Evolutionary conservation across 2,113 vertebrate genomes (phyloP).

Genomic region (Cyphomyrus discorhynchus): DNA sequence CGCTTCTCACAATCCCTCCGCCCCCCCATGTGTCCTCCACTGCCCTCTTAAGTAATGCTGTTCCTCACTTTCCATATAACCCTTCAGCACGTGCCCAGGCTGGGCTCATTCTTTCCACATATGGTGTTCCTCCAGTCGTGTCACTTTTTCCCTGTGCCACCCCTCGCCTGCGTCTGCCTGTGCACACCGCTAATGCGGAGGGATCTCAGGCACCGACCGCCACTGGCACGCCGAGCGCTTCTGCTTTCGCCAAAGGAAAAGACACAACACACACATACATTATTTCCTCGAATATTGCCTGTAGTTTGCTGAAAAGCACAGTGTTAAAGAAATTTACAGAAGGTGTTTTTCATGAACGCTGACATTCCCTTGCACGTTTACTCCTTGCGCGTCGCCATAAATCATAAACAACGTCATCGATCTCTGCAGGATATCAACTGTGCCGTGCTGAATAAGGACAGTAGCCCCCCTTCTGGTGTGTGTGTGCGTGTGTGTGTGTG

Average conservation of each 20-base stretch:
- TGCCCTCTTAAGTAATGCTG: neutral
- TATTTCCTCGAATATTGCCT: slow-evolving; percentile 15
- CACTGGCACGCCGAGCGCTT: neutral
- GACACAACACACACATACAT: neutral
- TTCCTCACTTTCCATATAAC: neutral
- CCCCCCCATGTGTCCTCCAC: neutral
- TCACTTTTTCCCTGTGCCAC: slow-evolving; percentile 8
- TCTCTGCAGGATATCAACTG: slow-evolving; percentile 15
- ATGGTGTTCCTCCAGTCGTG: neutral
- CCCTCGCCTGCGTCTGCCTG: neutral
- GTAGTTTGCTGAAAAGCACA: slow-evolving; percentile 10
- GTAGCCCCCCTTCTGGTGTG: neutral
- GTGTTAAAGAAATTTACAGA: slow-evolving; percentile 14
- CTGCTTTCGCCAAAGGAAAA: neutral
- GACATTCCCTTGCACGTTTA: slow-evolving; percentile 7
- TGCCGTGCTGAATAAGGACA: neutral
- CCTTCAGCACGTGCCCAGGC: neutral
- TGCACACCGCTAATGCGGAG: neutral
- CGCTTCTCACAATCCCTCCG: neutral
- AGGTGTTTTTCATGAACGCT: slow-evolving; percentile 4
- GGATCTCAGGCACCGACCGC: neutral
- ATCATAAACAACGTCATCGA: neutral
- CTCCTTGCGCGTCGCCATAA: neutral
- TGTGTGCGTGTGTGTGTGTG: neutral
- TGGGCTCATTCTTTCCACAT: slow-evolving; percentile 2